Conservation (phyloP, 2,797 vertebrate species). For the Fistularia commersonii region DNA sequence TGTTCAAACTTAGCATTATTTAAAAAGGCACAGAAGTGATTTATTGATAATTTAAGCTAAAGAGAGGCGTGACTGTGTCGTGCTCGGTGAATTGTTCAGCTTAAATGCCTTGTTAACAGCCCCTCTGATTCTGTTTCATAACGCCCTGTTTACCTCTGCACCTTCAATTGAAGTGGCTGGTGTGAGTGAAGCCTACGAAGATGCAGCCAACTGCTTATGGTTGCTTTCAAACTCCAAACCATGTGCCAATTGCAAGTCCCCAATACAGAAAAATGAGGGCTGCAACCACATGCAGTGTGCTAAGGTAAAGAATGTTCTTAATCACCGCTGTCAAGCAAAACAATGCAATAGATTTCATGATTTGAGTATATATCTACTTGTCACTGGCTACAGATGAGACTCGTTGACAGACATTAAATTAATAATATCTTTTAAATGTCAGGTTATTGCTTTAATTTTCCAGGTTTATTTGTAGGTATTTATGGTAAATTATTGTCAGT, state of each 20-base stretch:
- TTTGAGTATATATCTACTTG: too few relatives aligned
- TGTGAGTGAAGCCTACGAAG: conserved; percentile 95
- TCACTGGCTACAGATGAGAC: too few relatives aligned
- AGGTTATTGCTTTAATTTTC: too few relatives aligned
- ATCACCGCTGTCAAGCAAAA: too few relatives aligned
- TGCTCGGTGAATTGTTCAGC: conserved; percentile 34
- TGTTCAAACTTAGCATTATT: conserved; percentile 27
- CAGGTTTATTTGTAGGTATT: too few relatives aligned
- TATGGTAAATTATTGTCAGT: too few relatives aligned
- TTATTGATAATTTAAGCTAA: conserved; percentile 30
- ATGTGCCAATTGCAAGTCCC: conserved; percentile 98
- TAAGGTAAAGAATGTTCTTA: conserved; percentile 50
- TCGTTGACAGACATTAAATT: too few relatives aligned
- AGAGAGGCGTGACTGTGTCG: too few relatives aligned
- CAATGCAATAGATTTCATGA: too few relatives aligned
- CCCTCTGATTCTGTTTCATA: conserved; percentile 51
- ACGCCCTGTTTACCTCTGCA: conserved; percentile 43
- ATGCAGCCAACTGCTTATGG: conserved; percentile 98
- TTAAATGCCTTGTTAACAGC: conserved; percentile 34
- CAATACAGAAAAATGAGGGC: conserved; percentile 99
- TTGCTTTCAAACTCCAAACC: conserved; percentile 94
- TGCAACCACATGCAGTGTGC: conserved; percentile 99
- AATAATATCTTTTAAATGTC: too few relatives aligned
- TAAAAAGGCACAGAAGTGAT: conserved; percentile 32
- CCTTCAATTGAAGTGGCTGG: conserved; percentile 83